These are phyloP conservation scores for Taeniopygia guttata DNA, from an alignment of 2,797 vertebrate species.

Conservation along the genomic window DNA sequence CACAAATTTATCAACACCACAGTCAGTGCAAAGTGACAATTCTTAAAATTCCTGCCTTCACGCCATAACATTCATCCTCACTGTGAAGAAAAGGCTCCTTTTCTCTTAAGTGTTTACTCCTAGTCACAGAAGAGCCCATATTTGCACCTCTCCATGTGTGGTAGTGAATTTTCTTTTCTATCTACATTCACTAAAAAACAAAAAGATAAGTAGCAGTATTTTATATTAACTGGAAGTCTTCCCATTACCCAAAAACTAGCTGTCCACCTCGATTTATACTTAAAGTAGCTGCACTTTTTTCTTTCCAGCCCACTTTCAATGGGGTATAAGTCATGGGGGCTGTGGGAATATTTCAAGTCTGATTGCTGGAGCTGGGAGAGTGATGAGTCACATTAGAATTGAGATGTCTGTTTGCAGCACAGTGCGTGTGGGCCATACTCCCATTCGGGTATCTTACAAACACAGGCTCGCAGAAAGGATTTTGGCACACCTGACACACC, in stretches of 20 bases:
- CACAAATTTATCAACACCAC: slow-evolving; percentile 7
- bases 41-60: slow-evolving; percentile 1
- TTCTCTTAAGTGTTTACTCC: background rate
- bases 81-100: slow-evolving; percentile 3
- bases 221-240: slow-evolving; percentile 23
- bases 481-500: slow-evolving; percentile 92
- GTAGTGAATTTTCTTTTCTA: slow-evolving; percentile 38
- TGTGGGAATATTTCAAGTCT: slow-evolving; percentile 82
- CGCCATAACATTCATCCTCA: background rate
- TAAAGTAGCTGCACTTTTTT: slow-evolving; percentile 29
- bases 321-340: background rate
- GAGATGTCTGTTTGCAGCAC: slow-evolving; percentile 82
- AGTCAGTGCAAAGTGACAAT: slow-evolving; percentile 61
- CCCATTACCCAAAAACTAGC: background rate
- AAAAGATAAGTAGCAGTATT: slow-evolving; percentile 33
- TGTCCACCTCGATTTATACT: background rate
- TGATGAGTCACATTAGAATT: slow-evolving; percentile 79
- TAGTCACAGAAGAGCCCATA: background rate
- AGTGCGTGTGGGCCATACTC: slow-evolving; percentile 88
- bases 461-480: slow-evolving; percentile 88
- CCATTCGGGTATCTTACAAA: slow-evolving; percentile 91
- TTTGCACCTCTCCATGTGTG: background rate
- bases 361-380: slow-evolving; percentile 81
- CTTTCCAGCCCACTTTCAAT: slow-evolving; percentile 26
- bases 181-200: slow-evolving; percentile 61